Base-by-base conservation (phyloP, 2,113 vertebrate genomes). In the Boulengeromyrus knoepffleri region DNA sequence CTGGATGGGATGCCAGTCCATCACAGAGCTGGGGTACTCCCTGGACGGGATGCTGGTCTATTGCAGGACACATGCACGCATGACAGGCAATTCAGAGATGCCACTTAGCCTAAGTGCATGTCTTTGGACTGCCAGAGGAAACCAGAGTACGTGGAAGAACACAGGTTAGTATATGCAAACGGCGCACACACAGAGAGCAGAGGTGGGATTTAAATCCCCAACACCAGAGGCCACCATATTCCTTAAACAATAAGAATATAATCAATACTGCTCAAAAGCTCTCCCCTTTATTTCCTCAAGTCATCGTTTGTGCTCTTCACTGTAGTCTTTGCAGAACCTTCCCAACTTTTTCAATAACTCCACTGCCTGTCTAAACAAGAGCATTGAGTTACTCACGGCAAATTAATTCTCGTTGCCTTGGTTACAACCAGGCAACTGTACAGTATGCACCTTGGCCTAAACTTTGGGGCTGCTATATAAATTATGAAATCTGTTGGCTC, bases 331-430 rank as follows among this genome's bases (percentile, higher is more conserved):
- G 87, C 85, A 36, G 74, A 88, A 84, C 87, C 47, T 83, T 86
- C 45, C 84, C 42, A 36, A 42, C 58, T 85, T 47, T 86, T 31
- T 70, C 53, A 90, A 86, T 46, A n/a, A 47, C 86, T 80, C 85
- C 70, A 77, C 62, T 45, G n/a, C 45, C 36, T 87, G 49, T 58
- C 84, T 88, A 46, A 87, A 45, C 27, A 84, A 52, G 62, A 87
- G 66, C 87, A 86, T 90, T 90, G 88, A 92, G 88, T 92, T 89
- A 92, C 87, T 84, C 27, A 86, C 89, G 46, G 85, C 89, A 93
- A 92, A 92, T 88, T 87, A 77, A 85, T 52, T 91, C 88, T 85
- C 80, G 92, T 93, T 93, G 87, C 92, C 92, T 91, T 92, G 92
- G 92, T 89, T 91, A 93, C 90, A 86, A 89, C 31, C 80, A 89